Conservation (phyloP, 2,888 invertebrate genomes). For the Abrostola tripartita region DNA sequence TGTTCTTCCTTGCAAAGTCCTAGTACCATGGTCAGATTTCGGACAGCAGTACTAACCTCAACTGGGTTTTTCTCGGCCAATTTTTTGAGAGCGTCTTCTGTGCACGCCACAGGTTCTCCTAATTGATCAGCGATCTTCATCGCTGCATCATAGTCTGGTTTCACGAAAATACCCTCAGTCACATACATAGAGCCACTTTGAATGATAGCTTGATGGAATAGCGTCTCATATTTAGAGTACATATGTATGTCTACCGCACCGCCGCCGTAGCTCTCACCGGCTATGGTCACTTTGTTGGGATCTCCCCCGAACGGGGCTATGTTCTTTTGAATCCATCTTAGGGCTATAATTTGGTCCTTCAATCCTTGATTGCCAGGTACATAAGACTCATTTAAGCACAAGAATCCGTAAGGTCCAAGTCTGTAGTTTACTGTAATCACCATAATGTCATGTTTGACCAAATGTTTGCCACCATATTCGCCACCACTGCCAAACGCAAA, state of each 20-base stretch:
- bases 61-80: conserved; percentile 59
- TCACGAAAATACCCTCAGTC: conserved; percentile 60
- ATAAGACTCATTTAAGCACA: conserved; percentile 69
- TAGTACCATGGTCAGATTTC: conserved; percentile 54
- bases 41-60: conserved; percentile 60
- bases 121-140: conserved; percentile 65
- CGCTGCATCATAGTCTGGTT: conserved; percentile 62
- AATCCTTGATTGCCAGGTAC: conserved; percentile 73
- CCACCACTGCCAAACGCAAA: conserved; percentile 70
- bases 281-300: conserved; percentile 66
- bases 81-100: conserved; percentile 60
- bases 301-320: conserved; percentile 75
- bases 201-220: conserved; percentile 70
- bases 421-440: conserved; percentile 72
- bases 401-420: conserved; percentile 76
- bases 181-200: conserved; percentile 69
- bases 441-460: conserved; percentile 66
- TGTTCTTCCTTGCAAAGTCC: conserved; percentile 65
- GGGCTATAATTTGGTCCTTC: conserved; percentile 73
- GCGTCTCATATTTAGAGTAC: conserved; percentile 61
- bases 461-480: conserved; percentile 67
- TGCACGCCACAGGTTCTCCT: conserved; percentile 54
- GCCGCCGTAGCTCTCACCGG: conserved; percentile 76
- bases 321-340: conserved; percentile 73
- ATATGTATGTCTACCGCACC: conserved; percentile 72